Base-by-base conservation (phyloP, 2,888 invertebrate genomes). In the Xestoiulus laeticollis region DNA sequence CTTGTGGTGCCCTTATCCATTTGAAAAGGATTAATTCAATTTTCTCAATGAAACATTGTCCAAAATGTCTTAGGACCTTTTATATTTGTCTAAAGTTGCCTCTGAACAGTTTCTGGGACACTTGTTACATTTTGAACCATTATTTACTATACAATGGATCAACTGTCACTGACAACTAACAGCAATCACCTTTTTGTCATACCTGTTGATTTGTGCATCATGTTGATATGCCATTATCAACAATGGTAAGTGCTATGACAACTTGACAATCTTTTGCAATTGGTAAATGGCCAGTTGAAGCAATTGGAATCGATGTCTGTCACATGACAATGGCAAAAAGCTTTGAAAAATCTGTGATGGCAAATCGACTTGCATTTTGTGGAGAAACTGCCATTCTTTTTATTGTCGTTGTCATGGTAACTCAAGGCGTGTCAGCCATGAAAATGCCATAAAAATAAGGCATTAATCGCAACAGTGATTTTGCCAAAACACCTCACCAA, bases 401-500 rank as follows among this genome's bases (percentile, higher is more conserved):
- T 78, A 78, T 78, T 30, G 78, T 26, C 78, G 78, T 26, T 78
- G 78, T 26, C 78, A 78, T 26, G 78, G 78, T 78, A 78, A 78
- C 78, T 30, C 78, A 26, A 78, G 78, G 78, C 78, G 78, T 78
- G 78, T 78, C 78, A 16, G 78, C 78, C 78, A 78, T 78, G 30
- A 78, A 78, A 78, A 78, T 78, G 78, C 78, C 78, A 16, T 78
- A 78, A 78, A 78, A 78, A 78, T 78, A 30, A 3, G n/a, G 30
- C 78, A 30, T 78, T 78, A 78, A 78, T 78, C 78, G 78, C 78
- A 78, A 78, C 78, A 78, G 14, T 30, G 78, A 78, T 78, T 78
- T 78, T 30, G 12, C 30, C 30, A 12, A 30, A 26, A 22, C 8
- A 8, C 68, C 26, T 1, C 22, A n/a, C 1, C 59, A 59, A 68